Evolutionary conservation across 2,888 invertebrate species (phyloP), one percentile per base, ranked within the genome.

Genomic region (Acanthosoma haemorrhoidale): DNA sequence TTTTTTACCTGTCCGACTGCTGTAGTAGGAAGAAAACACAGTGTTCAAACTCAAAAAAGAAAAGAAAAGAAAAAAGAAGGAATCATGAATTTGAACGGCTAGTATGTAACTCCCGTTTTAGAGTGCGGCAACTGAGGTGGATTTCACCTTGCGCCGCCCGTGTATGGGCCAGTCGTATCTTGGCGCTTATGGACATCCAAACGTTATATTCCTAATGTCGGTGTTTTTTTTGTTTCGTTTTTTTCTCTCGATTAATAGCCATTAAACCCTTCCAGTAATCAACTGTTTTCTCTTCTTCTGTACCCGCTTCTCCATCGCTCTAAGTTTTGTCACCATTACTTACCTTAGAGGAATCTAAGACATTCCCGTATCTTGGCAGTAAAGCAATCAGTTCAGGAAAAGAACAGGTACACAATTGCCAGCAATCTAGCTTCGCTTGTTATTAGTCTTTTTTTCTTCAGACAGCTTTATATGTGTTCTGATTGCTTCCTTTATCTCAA

Each of bases 71-170:
- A 51, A 51, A 51, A 51, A 51, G 51, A 51, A 51, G 51, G 29
- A 51, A 51, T 51, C 51, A 51, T 51, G 51, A 51, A 51, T 51
- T 51, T 51, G 25, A 51, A 51, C 25, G 51, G 25, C 25, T n/a
- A 51, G 51, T 51, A 51, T 51, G n/a, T 51, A 51, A 51, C 51
- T 51, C 51, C 51, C 51, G 51, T 51, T 51, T 51, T 51, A 51
- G 51, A 51, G 25, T 25, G 51, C 13, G n/a, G 25, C 51, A 51
- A 25, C 25, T 25, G 51, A 51, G 51, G 21, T 16, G 51, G 51
- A 51, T 51, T 51, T 51, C 51, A 51, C 51, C 51, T 51, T 51
- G 51, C 51, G 51, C 25, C 29, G n/a, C 29, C 51, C 51, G 25
- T n/a, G 25, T 51, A 51, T 25, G 51, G 51, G 25, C 29, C 51